Evolutionary conservation across 2,888 invertebrate genomes (phyloP), one percentile per base, ranked within the genome.

Genomic region (Taphrorychus bicolor): DNA sequence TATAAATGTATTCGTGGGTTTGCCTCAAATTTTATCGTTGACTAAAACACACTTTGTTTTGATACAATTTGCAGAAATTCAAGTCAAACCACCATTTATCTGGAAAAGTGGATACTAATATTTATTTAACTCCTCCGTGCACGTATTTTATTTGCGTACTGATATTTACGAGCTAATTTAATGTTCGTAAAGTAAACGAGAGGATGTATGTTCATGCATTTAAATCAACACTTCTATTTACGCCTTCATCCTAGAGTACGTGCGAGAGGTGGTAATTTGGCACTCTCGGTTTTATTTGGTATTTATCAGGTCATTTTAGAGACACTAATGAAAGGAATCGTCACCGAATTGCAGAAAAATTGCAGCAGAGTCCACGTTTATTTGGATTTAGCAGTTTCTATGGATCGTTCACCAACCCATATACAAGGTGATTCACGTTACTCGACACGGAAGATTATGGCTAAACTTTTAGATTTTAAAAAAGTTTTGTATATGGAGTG

Each of bases 201-300:
- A 14, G 19, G 54, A 54, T 45, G 53, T 62, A 23, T 62, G 42
- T 32, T 62, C 54, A 17, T 52, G 40, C 51, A 53, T 53, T 52
- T 42, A 52, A 21, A 53, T 52, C 60, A 42, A 52, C 60, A 60
- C 32, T n/a, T 32, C 24, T 60, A 53, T 60, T 60, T 60, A 41
- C 14, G 45, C 22, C 24, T 51, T 41, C 40, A 17, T 23, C n/a
- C 19, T 9, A 45, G 7, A 7, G 32, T 11, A 32, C 11, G 32
- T 32, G 7, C 7, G 32, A 7, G 32, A 32, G 32, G 11, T 32
- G 32, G 32, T 32, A 32, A 32, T 32, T 32, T 32, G 32, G 32
- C 32, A 7, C 11, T 32, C 11, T 32, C 32, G 11, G 11, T 32
- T 32, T 32, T 32, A 32, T 11, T 32, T 32, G 7, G 9, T 32